Evolutionary conservation across 2,888 invertebrate species (phyloP), one percentile per base, ranked within the genome.

Genomic region (Isotomurus palustris): DNA sequence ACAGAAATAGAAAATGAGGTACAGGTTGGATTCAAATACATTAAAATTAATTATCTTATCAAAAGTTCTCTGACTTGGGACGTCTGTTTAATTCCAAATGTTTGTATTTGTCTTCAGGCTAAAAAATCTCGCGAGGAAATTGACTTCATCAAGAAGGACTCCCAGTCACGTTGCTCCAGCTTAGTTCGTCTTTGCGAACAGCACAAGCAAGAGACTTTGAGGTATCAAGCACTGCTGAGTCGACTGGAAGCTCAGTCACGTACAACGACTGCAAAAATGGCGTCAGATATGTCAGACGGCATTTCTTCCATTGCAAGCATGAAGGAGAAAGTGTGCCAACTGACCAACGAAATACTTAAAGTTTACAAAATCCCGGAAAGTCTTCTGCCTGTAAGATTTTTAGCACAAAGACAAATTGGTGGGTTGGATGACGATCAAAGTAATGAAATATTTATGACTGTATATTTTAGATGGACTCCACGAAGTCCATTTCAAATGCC

Each of bases 1-100:
- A 83, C 84, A 38, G 91, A 91, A 67, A 79, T 86, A 2, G 91
- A 91, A 76, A 74, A 75, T 1, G 86, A 87, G 74, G 79, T 83
- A 53, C 74, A 75, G 6, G 40, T 40, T 14, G 17, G n/a, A n/a
- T n/a, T n/a, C n/a, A n/a, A n/a, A n/a, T n/a, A n/a, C n/a, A n/a
- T n/a, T n/a, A n/a, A n/a, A n/a, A n/a, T n/a, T n/a, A n/a, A n/a
- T n/a, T n/a, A n/a, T n/a, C n/a, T n/a, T n/a, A n/a, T n/a, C n/a
- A n/a, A n/a, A n/a, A n/a, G n/a, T n/a, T n/a, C n/a, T n/a, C n/a
- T n/a, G n/a, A n/a, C n/a, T n/a, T n/a, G n/a, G n/a, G n/a, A n/a
- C n/a, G n/a, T n/a, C n/a, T n/a, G n/a, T n/a, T n/a, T n/a, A n/a
- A n/a, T n/a, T n/a, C n/a, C n/a, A n/a, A n/a, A n/a, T n/a, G n/a